These are phyloP conservation scores for Sceloporus undulatus DNA, from an alignment of 2,113 vertebrate species.

Conservation along the genomic window DNA sequence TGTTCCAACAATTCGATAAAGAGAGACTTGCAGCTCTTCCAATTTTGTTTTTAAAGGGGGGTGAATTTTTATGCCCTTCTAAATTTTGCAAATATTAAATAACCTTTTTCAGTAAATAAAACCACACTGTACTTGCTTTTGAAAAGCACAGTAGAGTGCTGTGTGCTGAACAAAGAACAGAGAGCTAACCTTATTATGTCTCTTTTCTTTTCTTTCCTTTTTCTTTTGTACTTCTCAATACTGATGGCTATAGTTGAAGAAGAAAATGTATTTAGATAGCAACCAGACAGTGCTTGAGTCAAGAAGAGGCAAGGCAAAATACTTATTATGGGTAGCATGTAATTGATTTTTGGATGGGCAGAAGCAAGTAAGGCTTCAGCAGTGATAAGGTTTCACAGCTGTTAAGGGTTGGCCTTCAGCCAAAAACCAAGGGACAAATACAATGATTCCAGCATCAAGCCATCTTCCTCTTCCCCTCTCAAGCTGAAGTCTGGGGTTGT, in stretches of 20 bases:
- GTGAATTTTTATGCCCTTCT: conserved; percentile 8
- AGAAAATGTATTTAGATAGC: conserved; percentile 35
- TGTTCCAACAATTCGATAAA: not conserved
- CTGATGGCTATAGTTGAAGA: not conserved
- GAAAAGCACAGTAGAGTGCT: not conserved
- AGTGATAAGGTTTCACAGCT: conserved; percentile 20
- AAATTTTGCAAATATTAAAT: not conserved
- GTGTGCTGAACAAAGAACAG: not conserved
- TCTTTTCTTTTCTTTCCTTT: conserved; percentile 14
- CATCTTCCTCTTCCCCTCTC: conserved; percentile 11
- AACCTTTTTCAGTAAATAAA: not conserved
- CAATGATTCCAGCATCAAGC: conserved; percentile 23
- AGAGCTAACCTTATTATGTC: conserved; percentile 8
- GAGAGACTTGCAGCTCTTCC: conserved; percentile 4
- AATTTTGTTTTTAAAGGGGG: not conserved
- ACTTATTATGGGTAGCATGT: conserved; percentile 27
- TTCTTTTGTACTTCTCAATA: not conserved
- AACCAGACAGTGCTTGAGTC: conserved; percentile 11
- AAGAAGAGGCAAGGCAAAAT: conserved; percentile 14
- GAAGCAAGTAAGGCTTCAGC: not conserved
- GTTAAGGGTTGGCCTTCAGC: not conserved
- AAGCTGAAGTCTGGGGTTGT: conserved; percentile 35
- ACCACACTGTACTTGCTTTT: not conserved
- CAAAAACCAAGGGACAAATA: conserved; percentile 14
- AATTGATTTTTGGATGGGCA: conserved; percentile 41